Base-by-base conservation (phyloP, 2,113 vertebrate species). In the Panthera uncia region DNA sequence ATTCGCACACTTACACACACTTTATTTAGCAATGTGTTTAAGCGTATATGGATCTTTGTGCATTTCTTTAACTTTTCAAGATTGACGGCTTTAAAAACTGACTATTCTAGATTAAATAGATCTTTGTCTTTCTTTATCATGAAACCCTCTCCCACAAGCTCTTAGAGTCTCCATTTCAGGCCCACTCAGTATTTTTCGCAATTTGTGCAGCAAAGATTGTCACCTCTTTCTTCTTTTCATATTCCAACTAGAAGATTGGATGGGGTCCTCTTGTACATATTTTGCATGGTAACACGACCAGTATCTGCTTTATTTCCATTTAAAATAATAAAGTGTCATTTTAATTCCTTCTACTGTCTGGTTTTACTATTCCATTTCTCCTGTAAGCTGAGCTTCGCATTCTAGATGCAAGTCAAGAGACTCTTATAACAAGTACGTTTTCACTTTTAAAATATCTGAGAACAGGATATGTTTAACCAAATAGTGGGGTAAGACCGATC, bases 1-100 rank as follows among this genome's bases (percentile, higher is more conserved):
- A 63, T 11, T 4, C 7, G 7, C 45, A 45, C 12, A 36, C 1
- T 80, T 2, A 13, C 0, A 4, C 2, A 19, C 0, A 10, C 4
- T 29, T 79, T 48, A n/a, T 11, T 33, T 50, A 21, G 15, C 16
- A 31, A 5, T 21, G 15, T 7, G 25, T 71, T 6, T 8, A 69
- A 41, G 33, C 3, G 33, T 1, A 68, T 4, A 27, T 13, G 18
- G 69, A 15, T 50, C 33, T 18, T 4, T 7, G 9, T 6, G 12
- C 10, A 10, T 57, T 6, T 9, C 9, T 11, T 61, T 38, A n/a
- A 8, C 27, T 89, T 63, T 45, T 63, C 29, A n/a, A 41, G 2
- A 21, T 65, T 36, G 4, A 36, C 27, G 79, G 63, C 15, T 68
- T 21, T 27, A 48, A 57, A 66, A 23, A 78, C 1, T 0, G 3